Base-by-base conservation (phyloP, 1,140 invertebrate species). In the Charaxes varanes region DNA sequence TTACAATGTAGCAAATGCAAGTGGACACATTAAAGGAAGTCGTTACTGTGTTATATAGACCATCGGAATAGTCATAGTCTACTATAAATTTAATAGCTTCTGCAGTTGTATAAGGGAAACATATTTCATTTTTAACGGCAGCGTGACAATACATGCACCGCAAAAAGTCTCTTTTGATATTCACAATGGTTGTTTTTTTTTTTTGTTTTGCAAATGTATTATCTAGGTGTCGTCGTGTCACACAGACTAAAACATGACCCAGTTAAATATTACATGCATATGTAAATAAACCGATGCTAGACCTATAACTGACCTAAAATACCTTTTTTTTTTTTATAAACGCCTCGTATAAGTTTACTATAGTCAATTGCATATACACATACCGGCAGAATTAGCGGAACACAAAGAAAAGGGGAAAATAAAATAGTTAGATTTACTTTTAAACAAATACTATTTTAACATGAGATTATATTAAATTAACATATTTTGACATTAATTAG, bases 11-110 rank as follows among this genome's bases (percentile, higher is more conserved):
- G 43, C 45, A 34, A 49, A 43, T 53, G 27, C 36, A 54, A 55
- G 50, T 53, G 54, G 42, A 41, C 49, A 37, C 47, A 58, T 63
- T 48, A 59, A 59, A 59, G 57, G 57, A 55, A 61, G 63, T 67
- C 65, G 53, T 69, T 64, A 64, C 34, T 41, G 33, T 56, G 59
- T 56, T 67, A 67, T 65, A 68, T 63, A 53, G 55, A 59, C 50
- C 56, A 57, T 62, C 38, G 54, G 53, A 59, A 66, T 43, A 61
- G 49, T 56, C 49, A 43, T 37, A 57, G 53, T 50, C 57, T 66
- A 56, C 41, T 60, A 60, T 64, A 68, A 58, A 59, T 57, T 64
- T 67, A 58, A 67, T 66, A 56, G 53, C 50, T 35, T 62, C 52
- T 56, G 46, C 51, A 53, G 51, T 53, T 51, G 46, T 60, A 33